Base-by-base conservation (phyloP, 2,888 invertebrate genomes). In the Noctua janthina region DNA sequence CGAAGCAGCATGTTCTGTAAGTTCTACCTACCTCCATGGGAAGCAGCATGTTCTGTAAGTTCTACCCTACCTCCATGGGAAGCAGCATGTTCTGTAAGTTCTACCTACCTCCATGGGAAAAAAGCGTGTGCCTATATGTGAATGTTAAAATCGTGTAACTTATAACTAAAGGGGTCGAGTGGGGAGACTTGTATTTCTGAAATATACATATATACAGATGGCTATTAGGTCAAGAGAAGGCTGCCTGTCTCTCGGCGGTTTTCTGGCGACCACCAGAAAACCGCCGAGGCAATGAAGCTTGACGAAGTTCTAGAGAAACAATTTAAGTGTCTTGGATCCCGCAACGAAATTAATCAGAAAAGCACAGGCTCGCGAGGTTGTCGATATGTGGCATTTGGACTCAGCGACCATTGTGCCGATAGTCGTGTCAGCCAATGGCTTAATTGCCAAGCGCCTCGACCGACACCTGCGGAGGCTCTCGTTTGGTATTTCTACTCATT, bases 211-310 rank as follows among this genome's bases (percentile, higher is more conserved):
- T 29, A 29, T 29, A 29, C 78, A 59, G 54, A 70, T 59, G 59
- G 70, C 85, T 84, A 71, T 82, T 67, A 71, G 15, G 70, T 54
- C 4, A 67, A 54, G 20, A 64, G 64, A 39, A 77, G 77, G 39
- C 49, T 46, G 29, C 51, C n/a, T 51, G n/a, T 54, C 39, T 54
- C 46, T 29, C 29, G 29, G 29, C 29, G 29, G 29, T 29, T 29
- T 29, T 29, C 29, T 29, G 46, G 46, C 10, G 46, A 46, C 11
- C 46, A 46, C 11, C 46, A 46, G 46, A 46, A 46, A 46, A 46
- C 10, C 11, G 10, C 10, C 43, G 10, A 43, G 43, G 10, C 43
- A 43, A 43, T 43, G 10, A 43, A 43, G 43, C 10, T 43, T 10
- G 43, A 15, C 51, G 15, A 15, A 17, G 51, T 51, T 6, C 17